Conservation (phyloP, 1,140 invertebrate species). For the Dendroctonus ponderosae region DNA sequence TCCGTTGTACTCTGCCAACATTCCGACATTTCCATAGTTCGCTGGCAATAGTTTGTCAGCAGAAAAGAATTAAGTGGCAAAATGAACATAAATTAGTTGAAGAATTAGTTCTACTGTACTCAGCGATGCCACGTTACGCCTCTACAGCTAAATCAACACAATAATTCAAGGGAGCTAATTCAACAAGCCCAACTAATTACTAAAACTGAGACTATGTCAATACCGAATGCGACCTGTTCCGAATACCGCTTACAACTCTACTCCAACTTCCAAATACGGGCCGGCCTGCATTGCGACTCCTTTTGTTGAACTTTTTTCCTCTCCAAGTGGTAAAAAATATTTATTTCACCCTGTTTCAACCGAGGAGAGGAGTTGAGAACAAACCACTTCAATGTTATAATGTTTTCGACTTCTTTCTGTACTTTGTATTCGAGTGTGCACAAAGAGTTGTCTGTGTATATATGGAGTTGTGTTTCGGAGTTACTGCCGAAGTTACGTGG, state of each 20-base stretch:
- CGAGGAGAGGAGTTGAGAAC: constrained; percentile 15
- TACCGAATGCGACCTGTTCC: constrained; percentile 9
- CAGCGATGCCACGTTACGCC: too few species aligned
- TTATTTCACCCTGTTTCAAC: constrained; percentile 22
- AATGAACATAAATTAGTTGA: too few species aligned
- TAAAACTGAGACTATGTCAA: constrained; percentile 29
- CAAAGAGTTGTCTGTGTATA: constrained; percentile 22
- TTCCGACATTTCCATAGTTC: too few species aligned
- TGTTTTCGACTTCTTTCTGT: constrained; percentile 24
- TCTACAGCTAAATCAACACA: too few species aligned
- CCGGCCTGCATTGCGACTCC: constrained; percentile 1
- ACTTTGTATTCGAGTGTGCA: constrained; percentile 23
- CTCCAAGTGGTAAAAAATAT: constrained; percentile 21
- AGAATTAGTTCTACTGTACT: too few species aligned
- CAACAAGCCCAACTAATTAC: constrained; percentile 26
- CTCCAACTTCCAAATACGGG: constrained; percentile 18
- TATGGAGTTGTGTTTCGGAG: constrained; percentile 26
- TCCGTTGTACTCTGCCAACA: too few species aligned
- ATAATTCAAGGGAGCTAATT: too few species aligned
- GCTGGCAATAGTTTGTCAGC: too few species aligned
- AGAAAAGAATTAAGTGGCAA: too few species aligned
- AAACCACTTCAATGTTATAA: constrained; percentile 30
- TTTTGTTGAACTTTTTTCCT: constrained; percentile 17
- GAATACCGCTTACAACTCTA: constrained; percentile 8
- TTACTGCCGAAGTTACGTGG: constrained; percentile 22